These are phyloP conservation scores for Pollimyrus isidori DNA, from an alignment of 2,113 vertebrate species.

Conservation along the genomic window DNA sequence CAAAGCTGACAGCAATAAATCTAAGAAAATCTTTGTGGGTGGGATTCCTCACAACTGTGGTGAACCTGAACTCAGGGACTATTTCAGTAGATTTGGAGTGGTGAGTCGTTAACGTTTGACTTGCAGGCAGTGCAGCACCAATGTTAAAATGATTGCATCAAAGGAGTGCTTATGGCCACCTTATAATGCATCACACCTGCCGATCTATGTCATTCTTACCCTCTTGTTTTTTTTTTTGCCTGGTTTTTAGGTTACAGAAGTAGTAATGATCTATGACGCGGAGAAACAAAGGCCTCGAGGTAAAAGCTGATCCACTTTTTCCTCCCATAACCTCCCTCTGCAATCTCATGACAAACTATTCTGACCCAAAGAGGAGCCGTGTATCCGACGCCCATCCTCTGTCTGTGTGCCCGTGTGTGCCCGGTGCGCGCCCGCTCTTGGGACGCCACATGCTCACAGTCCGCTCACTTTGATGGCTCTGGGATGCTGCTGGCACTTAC, in stretches of 20 bases:
- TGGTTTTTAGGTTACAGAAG: conserved; percentile 90
- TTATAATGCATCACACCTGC: neutral
- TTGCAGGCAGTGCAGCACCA: neutral
- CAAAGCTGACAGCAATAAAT: conserved; percentile 95
- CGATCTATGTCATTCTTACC: conserved; percentile 46
- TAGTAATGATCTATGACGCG: conserved; percentile 99
- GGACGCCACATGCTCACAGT: conserved; percentile 2
- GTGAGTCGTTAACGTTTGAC: conserved; percentile 68
- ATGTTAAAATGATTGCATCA: neutral
- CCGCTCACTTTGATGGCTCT: neutral
- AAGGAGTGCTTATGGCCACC: neutral
- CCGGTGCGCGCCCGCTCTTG: neutral
- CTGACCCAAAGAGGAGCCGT: conserved; percentile 55
- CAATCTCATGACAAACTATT: conserved; percentile 96
- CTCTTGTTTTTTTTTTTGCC: conserved; percentile 33
- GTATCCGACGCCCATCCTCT: conserved; percentile 23
- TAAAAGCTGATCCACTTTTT: conserved; percentile 90
- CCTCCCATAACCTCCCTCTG: conserved; percentile 64
- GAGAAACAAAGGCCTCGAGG: conserved; percentile 99
- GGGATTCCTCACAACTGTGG: conserved; percentile 99
- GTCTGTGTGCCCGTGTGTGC: neutral
- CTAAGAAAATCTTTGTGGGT: conserved; percentile 99
- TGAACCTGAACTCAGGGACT: conserved; percentile 98
- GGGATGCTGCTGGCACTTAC: conserved; percentile 16
- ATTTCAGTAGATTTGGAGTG: conserved; percentile 99